Evolutionary conservation across 2,888 invertebrate genomes (phyloP).

Genomic region (Linyphia triangularis): DNA sequence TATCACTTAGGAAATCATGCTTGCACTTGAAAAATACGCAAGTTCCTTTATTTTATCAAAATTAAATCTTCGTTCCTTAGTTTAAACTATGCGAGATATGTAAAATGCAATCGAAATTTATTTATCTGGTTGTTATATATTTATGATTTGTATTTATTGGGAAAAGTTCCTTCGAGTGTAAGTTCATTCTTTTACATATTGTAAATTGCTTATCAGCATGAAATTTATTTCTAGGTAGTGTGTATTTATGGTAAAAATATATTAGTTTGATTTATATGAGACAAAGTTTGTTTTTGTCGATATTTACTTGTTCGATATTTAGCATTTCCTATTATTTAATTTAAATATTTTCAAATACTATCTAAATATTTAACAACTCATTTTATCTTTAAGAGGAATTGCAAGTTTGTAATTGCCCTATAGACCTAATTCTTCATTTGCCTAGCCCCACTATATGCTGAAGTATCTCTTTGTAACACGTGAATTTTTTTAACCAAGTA

Average conservation of each 20-base stretch:
- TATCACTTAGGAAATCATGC: not conserved
- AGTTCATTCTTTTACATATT: constrained; percentile 11
- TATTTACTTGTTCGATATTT: not conserved
- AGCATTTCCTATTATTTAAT: not conserved
- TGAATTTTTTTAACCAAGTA: too few species aligned
- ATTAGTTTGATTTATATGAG: not conserved
- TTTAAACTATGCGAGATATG: not conserved
- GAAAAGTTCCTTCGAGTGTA: constrained; percentile 46
- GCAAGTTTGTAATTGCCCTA: too few species aligned
- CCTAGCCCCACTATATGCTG: too few species aligned
- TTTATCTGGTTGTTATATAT: constrained; percentile 41
- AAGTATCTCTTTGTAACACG: too few species aligned
- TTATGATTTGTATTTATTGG: constrained; percentile 68
- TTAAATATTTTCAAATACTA: not conserved
- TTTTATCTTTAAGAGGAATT: too few species aligned
- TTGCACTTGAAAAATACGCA: not conserved
- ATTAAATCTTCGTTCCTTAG: constrained; percentile 33
- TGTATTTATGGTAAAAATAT: not conserved
- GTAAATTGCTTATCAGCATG: constrained; percentile 27
- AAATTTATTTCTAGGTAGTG: not conserved
- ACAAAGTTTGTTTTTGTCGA: not conserved
- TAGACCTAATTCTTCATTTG: too few species aligned
- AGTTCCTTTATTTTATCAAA: constrained; percentile 62
- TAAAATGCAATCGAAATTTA: constrained; percentile 18
- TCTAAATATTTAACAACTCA: too few species aligned